Base-by-base conservation (phyloP, 2,113 vertebrate species). In the Odocoileus virginianus region DNA sequence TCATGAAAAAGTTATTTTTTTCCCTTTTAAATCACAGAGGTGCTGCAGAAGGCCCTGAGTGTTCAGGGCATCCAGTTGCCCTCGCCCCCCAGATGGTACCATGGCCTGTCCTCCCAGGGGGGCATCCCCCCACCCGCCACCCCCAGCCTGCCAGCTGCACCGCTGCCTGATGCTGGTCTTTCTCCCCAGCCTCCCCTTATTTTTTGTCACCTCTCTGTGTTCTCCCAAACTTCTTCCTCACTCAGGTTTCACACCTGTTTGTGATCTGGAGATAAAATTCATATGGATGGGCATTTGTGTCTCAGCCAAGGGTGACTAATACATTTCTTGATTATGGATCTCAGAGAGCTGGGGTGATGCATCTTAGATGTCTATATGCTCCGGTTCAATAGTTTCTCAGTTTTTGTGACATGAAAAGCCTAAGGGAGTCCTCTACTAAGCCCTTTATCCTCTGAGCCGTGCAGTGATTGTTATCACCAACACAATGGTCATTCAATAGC, bases 1-100 rank as follows among this genome's bases (percentile, higher is more conserved):
- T 78, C 61, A 92, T 88, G 71, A 92, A 85, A 87, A 90, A 87
- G 50, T 83, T 78, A 71, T 58, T 94, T 90, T 88, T 94, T 82
- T 57, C 27, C 58, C n/a, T 43, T 96, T 92, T 57, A 64, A 67
- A 86, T 90, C 52, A 79, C 36, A 91, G 58, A 81, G 67, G 61
- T 1, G 45, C 55, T 86, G 47, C n/a, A 13, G 92, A 91, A 79
- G 79, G 40, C 33, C 64, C 86, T 67, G 45, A 36, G 57, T 58
- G 45, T 30, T 0, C 61, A 90, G 47, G 79, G 74, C 52, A 25
- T 50, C 60, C 52, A 61, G 40, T 89, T 91, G 36, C 50, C 25
- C 86, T 55, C 1, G 0, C 40, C 16, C 30, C 23, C 54, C 60
- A 78, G 92, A 85, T 60, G 76, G 86, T 74, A 55, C 67, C 27